These are phyloP conservation scores for Barypeithes pellucidus DNA, from an alignment of 2,888 invertebrate genomes.

Conservation along the genomic window DNA sequence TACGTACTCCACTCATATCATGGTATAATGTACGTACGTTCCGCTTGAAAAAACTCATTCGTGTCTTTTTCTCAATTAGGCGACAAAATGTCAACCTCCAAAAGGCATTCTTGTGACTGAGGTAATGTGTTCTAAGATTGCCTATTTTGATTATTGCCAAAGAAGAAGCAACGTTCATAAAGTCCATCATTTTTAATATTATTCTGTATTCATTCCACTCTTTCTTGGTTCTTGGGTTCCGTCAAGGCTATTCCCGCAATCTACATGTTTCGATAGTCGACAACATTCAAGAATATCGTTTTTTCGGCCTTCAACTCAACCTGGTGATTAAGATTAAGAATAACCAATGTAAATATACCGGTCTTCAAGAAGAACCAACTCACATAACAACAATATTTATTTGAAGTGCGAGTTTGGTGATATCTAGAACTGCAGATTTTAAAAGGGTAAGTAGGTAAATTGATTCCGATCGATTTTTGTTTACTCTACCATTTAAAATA, in stretches of 20 bases:
- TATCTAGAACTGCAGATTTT: background rate
- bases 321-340: conserved; percentile 23
- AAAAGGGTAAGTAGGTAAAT: conserved; percentile 13
- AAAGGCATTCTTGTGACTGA: too few species aligned
- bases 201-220: too few species aligned
- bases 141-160: too few species aligned
- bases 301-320: conserved; percentile 42
- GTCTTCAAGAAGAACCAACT: conserved; percentile 30
- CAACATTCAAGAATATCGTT: conserved; percentile 28
- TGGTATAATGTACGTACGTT: too few species aligned
- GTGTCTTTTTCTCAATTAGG: too few species aligned
- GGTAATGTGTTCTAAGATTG: too few species aligned
- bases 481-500: background rate
- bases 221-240: too few species aligned
- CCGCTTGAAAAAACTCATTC: too few species aligned
- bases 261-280: conserved; percentile 17
- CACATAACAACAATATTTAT: conserved; percentile 10
- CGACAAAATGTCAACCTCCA: too few species aligned
- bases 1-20: too few species aligned
- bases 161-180: too few species aligned
- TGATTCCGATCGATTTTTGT: background rate
- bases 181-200: too few species aligned
- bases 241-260: background rate
- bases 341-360: conserved; percentile 28
- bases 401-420: conserved; percentile 16